Percentiles rank a stretch among this genome's conserved stretches.
These are phyloP conservation scores for Gadopsis bispinosus DNA, from an alignment of 2,797 vertebrate genomes.

Conservation along the genomic window DNA sequence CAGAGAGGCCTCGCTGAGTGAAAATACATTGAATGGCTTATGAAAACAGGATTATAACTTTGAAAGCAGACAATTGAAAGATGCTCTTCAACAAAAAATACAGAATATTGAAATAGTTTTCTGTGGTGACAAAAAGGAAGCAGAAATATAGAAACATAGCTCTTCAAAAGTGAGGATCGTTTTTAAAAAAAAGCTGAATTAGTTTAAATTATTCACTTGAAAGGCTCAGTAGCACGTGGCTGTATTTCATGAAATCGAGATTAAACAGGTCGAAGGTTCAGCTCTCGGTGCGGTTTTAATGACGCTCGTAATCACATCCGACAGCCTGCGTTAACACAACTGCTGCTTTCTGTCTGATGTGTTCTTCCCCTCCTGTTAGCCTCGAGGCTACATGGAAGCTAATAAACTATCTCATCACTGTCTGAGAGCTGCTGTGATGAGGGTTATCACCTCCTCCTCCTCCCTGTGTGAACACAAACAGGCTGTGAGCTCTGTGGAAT, in stretches of 20 bases:
- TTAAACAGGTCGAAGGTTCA: slow-evolving; percentile 10
- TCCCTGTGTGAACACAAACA: not conserved
- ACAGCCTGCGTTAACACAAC: slow-evolving; percentile 48
- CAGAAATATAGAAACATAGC: not conserved
- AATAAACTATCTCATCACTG: slow-evolving; percentile 49
- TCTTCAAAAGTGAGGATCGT: not conserved
- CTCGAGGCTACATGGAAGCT: slow-evolving; percentile 43
- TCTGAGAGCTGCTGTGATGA: slow-evolving; percentile 44
- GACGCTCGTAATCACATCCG: slow-evolving; percentile 60
- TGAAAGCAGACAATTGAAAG: too few relatives aligned
- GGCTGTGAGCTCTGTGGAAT: not conserved
- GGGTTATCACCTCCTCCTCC: slow-evolving; percentile 30
- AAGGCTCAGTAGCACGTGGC: not conserved
- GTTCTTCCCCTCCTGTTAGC: slow-evolving; percentile 31
- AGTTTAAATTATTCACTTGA: not conserved
- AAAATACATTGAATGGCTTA: not conserved
- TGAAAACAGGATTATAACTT: not conserved
- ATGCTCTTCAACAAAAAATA: not conserved
- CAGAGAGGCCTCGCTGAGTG: not conserved
- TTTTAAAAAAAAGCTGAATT: not conserved
- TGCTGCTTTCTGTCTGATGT: slow-evolving; percentile 46
- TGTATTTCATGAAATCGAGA: not conserved
- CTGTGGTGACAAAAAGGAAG: too few relatives aligned
- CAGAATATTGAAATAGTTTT: too few relatives aligned
- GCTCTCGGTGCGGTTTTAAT: slow-evolving; percentile 47